phyloP scores from a whole-genome alignment of 2,888 invertebrate species.

The Zygaena filipendulae region DNA sequence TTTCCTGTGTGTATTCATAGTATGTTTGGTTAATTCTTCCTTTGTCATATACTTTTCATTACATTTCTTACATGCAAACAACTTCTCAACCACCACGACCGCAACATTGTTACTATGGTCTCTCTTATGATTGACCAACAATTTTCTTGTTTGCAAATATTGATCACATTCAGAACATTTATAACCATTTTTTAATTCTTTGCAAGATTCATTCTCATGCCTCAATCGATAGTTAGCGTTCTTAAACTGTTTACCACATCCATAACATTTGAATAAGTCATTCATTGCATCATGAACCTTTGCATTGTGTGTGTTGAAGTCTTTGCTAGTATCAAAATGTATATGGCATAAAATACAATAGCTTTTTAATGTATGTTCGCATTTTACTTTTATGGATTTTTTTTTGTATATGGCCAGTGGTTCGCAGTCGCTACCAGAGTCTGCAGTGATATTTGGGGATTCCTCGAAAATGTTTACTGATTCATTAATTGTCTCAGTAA shows the following conservation, averaged over 20 bases:
- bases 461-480: no score
- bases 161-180: constrained; percentile 38
- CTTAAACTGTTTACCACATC: constrained; percentile 44
- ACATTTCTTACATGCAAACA: constrained; percentile 45
- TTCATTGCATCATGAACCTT: constrained; percentile 36
- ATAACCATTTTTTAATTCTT: constrained; percentile 42
- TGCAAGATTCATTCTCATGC: constrained; percentile 44
- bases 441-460: constrained; percentile 8
- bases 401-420: constrained; percentile 3
- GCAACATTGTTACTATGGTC: constrained; percentile 33
- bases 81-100: constrained; percentile 28
- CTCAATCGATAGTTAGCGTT: constrained; percentile 29
- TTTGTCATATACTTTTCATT: constrained; percentile 31
- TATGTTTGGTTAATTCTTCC: constrained; percentile 30
- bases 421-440: constrained; percentile 15
- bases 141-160: constrained; percentile 33
- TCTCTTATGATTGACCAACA: constrained; percentile 39
- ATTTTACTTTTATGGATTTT: constrained; percentile 11
- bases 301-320: constrained; percentile 30
- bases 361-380: constrained; percentile 24
- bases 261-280: constrained; percentile 42
- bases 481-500: no score
- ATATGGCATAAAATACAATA: constrained; percentile 36
- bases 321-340: constrained; percentile 27
- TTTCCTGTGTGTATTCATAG: no score